A percentile compares a stretch with the other conserved stretches of the same genome.
Evolutionary conservation across 2,113 vertebrate species (phyloP).

Genomic region (Melanotaenia duboulayi): DNA sequence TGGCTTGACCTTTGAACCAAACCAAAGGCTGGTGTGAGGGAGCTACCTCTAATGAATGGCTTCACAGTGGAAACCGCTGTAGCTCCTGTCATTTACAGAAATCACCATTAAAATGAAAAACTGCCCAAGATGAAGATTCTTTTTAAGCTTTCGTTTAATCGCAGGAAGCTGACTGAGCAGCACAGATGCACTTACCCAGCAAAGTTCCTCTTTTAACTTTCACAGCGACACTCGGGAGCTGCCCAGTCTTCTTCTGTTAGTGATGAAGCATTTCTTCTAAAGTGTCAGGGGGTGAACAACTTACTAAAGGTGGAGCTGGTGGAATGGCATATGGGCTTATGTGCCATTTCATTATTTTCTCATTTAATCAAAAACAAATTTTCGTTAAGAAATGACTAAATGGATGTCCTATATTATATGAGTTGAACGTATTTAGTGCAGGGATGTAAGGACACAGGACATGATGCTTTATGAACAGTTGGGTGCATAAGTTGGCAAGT

Average conservation of each 20-base stretch:
- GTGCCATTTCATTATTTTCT: no score
- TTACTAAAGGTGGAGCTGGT: not conserved
- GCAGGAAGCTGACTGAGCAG: conserved; percentile 24
- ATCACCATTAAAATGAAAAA: conserved; percentile 63
- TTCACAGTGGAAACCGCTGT: conserved; percentile 50
- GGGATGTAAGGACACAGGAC: no score
- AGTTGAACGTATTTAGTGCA: no score
- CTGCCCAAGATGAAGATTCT: conserved; percentile 18
- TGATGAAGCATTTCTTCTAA: conserved; percentile 19
- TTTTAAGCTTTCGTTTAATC: conserved; percentile 47
- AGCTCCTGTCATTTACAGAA: conserved; percentile 61
- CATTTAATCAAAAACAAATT: no score
- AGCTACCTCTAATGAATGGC: conserved; percentile 71
- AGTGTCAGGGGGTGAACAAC: not conserved
- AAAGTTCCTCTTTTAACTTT: conserved; percentile 43
- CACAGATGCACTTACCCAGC: conserved; percentile 32
- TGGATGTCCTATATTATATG: no score
- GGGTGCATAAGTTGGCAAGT: no score
- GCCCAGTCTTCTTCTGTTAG: conserved; percentile 11
- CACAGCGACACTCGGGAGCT: conserved; percentile 28
- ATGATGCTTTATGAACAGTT: no score
- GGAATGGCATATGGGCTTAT: not conserved
- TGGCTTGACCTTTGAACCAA: conserved; percentile 73
- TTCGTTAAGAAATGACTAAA: no score
- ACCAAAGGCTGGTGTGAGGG: conserved; percentile 62